Evolutionary conservation across 2,113 vertebrate species (phyloP).

Genomic region (Heteronetta atricapilla): DNA sequence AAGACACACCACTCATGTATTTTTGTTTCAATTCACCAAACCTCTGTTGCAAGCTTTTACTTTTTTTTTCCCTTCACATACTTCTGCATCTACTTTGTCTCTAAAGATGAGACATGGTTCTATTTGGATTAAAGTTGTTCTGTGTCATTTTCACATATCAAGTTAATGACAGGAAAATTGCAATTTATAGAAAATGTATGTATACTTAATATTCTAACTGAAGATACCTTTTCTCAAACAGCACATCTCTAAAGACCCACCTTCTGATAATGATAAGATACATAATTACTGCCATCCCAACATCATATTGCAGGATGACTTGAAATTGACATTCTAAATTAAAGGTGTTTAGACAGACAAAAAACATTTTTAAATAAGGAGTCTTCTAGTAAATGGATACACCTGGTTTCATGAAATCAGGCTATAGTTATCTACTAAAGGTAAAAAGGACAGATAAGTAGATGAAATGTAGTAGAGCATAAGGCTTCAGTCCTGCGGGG

Average conservation of each 20-base stretch:
- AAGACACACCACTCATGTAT: background rate
- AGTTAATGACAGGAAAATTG: background rate
- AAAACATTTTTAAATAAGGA: background rate
- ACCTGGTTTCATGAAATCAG: background rate
- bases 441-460: background rate
- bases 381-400: background rate
- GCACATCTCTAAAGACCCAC: background rate
- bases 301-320: background rate
- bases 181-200: background rate
- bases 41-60: conserved; percentile 33
- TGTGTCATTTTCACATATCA: background rate
- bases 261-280: background rate
- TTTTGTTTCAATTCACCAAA: conserved; percentile 47
- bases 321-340: background rate
- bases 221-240: background rate
- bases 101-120: background rate
- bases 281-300: background rate
- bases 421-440: background rate
- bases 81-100: conserved; percentile 32
- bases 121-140: conserved; percentile 12
- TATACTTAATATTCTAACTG: background rate
- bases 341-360: background rate
- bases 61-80: conserved; percentile 33
- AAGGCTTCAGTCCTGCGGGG: background rate
- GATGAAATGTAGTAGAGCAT: background rate